These are phyloP conservation scores for Cairina moschata DNA, from an alignment of 2,113 vertebrate genomes.

Conservation along the genomic window DNA sequence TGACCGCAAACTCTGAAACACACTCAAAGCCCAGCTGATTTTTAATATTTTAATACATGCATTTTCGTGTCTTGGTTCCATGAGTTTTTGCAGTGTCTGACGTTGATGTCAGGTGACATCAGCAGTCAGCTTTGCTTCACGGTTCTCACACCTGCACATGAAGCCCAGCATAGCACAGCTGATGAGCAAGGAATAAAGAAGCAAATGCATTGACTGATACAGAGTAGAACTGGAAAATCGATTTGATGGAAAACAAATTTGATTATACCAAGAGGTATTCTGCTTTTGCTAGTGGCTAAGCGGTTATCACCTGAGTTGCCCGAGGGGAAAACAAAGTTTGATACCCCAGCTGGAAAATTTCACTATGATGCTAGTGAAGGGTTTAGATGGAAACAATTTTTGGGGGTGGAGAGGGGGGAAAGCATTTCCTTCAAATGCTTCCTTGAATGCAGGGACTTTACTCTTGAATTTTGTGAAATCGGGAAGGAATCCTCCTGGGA, in stretches of 20 bases:
- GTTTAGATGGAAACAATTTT: background rate
- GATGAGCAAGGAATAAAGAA: conserved; percentile 1
- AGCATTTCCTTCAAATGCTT: background rate
- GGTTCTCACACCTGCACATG: background rate
- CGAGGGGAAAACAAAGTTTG: background rate
- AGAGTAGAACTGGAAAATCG: conserved; percentile 12
- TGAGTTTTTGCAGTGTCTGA: background rate
- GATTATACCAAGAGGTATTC: too few relatives aligned
- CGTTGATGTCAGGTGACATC: background rate
- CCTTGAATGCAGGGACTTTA: background rate
- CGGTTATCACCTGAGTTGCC: conserved; percentile 17
- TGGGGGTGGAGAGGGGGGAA: background rate
- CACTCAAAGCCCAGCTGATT: background rate
- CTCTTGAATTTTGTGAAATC: background rate
- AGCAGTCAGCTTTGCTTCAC: background rate
- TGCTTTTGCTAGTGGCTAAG: background rate
- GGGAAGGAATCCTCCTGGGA: background rate
- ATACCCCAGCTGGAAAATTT: conserved; percentile 6
- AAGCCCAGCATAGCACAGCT: background rate
- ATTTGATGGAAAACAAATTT: background rate
- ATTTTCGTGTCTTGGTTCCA: background rate
- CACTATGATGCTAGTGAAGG: background rate
- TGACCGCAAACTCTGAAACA: background rate
- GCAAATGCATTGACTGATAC: background rate
- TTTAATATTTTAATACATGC: conserved; percentile 3